Percentiles rank a stretch among this genome's conserved stretches.
phyloP scores from a whole-genome alignment of 2,888 invertebrate genomes.

The Diachrysia chrysitis region DNA sequence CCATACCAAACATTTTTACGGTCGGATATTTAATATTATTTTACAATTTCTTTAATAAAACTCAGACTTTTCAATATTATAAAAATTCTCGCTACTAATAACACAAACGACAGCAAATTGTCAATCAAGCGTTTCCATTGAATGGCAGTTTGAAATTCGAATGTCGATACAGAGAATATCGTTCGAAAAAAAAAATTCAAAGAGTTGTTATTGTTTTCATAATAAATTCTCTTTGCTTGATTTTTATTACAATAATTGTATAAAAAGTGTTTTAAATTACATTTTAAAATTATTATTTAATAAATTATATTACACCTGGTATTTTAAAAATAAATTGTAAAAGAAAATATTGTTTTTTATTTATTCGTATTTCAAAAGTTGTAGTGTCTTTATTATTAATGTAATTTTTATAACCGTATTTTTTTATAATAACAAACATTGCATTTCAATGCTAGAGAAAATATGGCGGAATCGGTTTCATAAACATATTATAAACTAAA shows the following conservation, averaged over 20 bases:
- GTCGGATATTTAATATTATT: conserved; percentile 8
- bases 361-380: too few species aligned
- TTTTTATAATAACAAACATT: too few species aligned
- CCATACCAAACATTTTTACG: conserved; percentile 9
- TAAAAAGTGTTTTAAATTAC: background rate
- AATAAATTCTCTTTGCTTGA: conserved; percentile 17
- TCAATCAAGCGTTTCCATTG: conserved; percentile 42
- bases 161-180: conserved; percentile 32
- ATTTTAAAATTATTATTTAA: too few species aligned
- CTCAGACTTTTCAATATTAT: conserved; percentile 12
- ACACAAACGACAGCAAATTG: conserved; percentile 40
- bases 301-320: too few species aligned
- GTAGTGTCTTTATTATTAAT: too few species aligned
- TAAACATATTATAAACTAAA: too few species aligned
- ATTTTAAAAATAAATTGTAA: too few species aligned
- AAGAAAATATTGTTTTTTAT: too few species aligned
- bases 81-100: conserved; percentile 20
- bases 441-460: too few species aligned
- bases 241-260: background rate
- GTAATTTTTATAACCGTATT: too few species aligned
- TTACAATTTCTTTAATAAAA: conserved; percentile 1
- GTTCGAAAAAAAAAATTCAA: conserved; percentile 24
- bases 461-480: too few species aligned
- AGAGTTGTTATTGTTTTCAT: conserved; percentile 12
- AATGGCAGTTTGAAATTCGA: conserved; percentile 49